Evolutionary conservation across 2,113 vertebrate genomes (phyloP).

Genomic region (Indicator maculatus): DNA sequence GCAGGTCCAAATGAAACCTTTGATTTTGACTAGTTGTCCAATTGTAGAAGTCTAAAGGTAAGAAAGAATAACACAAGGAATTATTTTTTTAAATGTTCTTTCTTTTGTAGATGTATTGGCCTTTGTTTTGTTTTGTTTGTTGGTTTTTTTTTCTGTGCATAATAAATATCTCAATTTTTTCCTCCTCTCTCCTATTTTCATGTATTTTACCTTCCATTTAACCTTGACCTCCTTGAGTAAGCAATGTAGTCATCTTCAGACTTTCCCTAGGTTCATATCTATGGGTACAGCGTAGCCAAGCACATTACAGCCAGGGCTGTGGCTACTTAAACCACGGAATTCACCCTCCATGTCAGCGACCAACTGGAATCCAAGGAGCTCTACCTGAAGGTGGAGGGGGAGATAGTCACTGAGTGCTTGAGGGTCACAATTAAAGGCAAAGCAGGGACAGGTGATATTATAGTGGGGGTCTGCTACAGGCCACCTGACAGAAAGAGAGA

Average conservation of each 20-base stretch:
- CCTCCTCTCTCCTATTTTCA: not conserved
- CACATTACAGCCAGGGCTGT: no score
- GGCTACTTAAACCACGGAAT: no score
- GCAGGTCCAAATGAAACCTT: not conserved
- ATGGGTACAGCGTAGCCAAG: not conserved
- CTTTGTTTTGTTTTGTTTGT: not conserved
- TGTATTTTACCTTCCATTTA: not conserved
- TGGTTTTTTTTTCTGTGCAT: not conserved
- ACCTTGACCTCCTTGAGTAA: not conserved
- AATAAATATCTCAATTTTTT: not conserved
- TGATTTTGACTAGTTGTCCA: not conserved
- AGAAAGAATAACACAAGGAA: not conserved
- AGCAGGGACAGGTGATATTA: no score
- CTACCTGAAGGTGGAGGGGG: no score
- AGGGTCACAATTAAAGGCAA: no score
- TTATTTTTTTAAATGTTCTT: not conserved
- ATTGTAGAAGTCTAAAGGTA: not conserved
- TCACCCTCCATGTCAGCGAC: no score
- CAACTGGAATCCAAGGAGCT: no score
- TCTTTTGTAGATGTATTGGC: not conserved
- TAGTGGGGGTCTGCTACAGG: no score
- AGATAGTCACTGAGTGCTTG: no score
- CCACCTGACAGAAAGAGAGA: no score
- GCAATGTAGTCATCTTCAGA: not conserved
- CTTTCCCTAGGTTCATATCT: not conserved